Base-by-base conservation (phyloP, 2,888 invertebrate species). In the Pseudoips prasinana region DNA sequence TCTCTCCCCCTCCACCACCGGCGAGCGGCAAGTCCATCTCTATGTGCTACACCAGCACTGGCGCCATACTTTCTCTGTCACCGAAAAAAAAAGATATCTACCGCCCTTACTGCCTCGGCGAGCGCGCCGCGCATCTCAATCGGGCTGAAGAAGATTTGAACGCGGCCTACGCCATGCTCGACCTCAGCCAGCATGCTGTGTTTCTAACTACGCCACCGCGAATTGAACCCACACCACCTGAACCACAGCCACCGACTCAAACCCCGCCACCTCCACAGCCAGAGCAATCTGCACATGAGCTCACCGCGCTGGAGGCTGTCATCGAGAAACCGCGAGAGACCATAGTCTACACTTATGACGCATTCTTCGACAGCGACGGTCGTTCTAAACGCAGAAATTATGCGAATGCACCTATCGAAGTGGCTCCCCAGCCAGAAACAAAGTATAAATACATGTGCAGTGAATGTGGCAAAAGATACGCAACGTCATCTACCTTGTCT, bases 71-170 rank as follows among this genome's bases (percentile, higher is more conserved):
- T 11, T 94, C 95, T 38, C 82, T 96, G 64, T 96, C 96, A 46
- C 96, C 96, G 1, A 96, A 96, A 80, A 96, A 96, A 80, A 96
- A 96, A 78, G 96, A 96, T 78, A 95, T 96, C 61, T 96, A 96
- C 78, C 90, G 96, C 45, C 96, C 96, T 0, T 96, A 96, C 82
- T 96, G 95, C 47, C 84, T 94, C 49, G 94, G 92, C 44, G 92
- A 93, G 60, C 92, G 92, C 64, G 90, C 91, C 8, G 77, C 72
- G 29, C 90, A 90, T 36, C 82, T 90, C 17, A 85, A 91, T 34
- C 86, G 90, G 20, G 93, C 94, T 17, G 94, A 95, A 68, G 96
- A 96, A 73, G 96, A 96, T 64, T 89, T 96, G 29, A 95, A 95
- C 58, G 96, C 96, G 8, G 96, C 96, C 1, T 96, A 96, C 71